Evolutionary conservation across 2,113 vertebrate genomes (phyloP).

Genomic region (Oxygymnocypris stewartii): DNA sequence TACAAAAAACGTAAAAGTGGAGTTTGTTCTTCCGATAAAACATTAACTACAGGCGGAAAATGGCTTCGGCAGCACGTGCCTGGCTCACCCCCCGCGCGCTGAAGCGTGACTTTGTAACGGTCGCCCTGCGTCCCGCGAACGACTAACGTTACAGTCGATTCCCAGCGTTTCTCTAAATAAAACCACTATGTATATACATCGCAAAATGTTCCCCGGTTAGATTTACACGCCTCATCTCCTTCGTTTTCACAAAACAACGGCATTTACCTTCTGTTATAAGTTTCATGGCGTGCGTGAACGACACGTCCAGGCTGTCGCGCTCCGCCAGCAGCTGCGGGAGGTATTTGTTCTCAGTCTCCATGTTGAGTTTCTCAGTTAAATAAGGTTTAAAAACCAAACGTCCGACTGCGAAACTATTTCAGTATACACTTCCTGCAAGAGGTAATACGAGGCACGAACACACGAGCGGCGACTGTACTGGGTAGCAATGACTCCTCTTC

Average conservation of each 20-base stretch:
- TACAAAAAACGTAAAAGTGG: neutral
- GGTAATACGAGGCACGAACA: neutral
- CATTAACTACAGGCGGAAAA: neutral
- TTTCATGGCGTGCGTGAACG: slow-evolving; percentile 92
- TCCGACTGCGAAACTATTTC: slow-evolving; percentile 65
- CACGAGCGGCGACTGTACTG: neutral
- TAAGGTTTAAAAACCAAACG: slow-evolving; percentile 59
- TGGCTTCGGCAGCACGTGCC: slow-evolving; percentile 10
- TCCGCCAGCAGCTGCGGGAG: slow-evolving; percentile 91
- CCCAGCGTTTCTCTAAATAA: neutral
- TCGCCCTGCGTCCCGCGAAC: neutral
- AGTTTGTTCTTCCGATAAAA: neutral
- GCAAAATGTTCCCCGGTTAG: neutral
- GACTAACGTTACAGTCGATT: neutral
- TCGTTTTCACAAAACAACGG: neutral
- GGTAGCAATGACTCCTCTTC: neutral
- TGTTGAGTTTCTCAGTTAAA: slow-evolving; percentile 67
- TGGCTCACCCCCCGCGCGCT: neutral
- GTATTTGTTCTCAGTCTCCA: slow-evolving; percentile 90
- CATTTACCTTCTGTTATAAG: slow-evolving; percentile 87
- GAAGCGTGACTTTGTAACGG: slow-evolving; percentile 17
- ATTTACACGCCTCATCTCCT: no score
- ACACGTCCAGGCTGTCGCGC: slow-evolving; percentile 89
- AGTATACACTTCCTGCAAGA: slow-evolving; percentile 48
- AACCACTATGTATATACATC: neutral